Evolutionary conservation across 2,797 vertebrate genomes (phyloP).

Genomic region (Crocodylus rhombifer): DNA sequence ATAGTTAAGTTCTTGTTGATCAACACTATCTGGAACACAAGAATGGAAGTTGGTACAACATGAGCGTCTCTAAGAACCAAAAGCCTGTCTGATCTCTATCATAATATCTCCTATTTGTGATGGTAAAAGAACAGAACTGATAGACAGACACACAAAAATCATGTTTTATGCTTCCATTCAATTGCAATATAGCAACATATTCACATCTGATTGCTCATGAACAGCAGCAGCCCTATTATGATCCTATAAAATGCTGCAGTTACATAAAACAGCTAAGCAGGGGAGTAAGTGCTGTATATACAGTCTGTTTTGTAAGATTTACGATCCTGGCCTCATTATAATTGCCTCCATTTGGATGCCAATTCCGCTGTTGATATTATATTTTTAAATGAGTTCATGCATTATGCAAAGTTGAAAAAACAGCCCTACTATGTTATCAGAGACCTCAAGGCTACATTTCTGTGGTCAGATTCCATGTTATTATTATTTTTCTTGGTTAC

Average conservation of each 20-base stretch:
- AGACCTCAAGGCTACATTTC: not conserved
- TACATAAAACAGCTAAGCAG: not conserved
- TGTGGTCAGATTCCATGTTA: conserved; percentile 23
- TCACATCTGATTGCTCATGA: not conserved
- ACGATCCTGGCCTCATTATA: not conserved
- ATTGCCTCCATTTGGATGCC: not conserved
- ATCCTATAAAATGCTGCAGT: not conserved
- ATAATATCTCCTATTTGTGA: not conserved
- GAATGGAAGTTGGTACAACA: not conserved
- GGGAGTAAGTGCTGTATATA: not conserved
- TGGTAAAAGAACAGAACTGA: not conserved
- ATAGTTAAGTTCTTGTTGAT: not conserved
- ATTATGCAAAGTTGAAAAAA: not conserved
- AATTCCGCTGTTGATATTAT: not conserved
- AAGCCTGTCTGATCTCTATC: not conserved
- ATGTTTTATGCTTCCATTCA: not conserved
- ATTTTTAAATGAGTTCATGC: not conserved
- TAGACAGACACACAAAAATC: not conserved
- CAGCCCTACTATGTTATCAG: not conserved
- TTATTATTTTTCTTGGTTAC: conserved; percentile 40
- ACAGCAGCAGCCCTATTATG: not conserved
- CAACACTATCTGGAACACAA: not conserved
- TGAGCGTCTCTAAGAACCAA: not conserved
- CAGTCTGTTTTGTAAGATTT: not conserved
- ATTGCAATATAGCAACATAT: not conserved